Percentiles rank a stretch among this genome's conserved stretches.
Evolutionary conservation across 1,140 invertebrate species (phyloP).

Genomic region (Drosophila guanche): DNA sequence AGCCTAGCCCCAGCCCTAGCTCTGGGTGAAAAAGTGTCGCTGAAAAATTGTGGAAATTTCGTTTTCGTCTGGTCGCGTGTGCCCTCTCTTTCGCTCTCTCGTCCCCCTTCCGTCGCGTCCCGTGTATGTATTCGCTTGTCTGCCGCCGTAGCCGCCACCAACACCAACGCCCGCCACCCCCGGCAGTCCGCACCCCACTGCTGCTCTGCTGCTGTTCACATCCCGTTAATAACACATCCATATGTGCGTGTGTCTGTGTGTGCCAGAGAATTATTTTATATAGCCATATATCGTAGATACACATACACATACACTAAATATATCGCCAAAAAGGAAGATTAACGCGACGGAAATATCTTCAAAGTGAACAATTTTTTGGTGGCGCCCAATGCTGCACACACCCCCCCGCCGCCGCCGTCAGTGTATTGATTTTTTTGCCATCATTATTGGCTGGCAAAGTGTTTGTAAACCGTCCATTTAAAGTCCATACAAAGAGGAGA

Average conservation of each 20-base stretch:
- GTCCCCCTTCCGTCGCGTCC: slow-evolving; percentile 20
- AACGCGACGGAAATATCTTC: slow-evolving; percentile 26
- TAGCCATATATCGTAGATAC: slow-evolving; percentile 30
- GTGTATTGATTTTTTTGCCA: slow-evolving; percentile 45
- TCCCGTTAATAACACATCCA: slow-evolving; percentile 43
- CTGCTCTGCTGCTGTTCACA: slow-evolving; percentile 27
- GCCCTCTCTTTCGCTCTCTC: background rate
- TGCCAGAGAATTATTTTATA: slow-evolving; percentile 36
- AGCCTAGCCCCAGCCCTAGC: too few species aligned
- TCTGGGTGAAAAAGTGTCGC: slow-evolving; percentile 20
- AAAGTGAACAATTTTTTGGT: slow-evolving; percentile 45
- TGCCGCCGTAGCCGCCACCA: slow-evolving; percentile 29
- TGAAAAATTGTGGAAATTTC: slow-evolving; percentile 26
- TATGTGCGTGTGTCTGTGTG: slow-evolving; percentile 10
- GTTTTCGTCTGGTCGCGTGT: slow-evolving; percentile 15
- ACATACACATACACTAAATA: slow-evolving; percentile 45
- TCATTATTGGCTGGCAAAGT: slow-evolving; percentile 66
- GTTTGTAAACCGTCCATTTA: slow-evolving; percentile 70
- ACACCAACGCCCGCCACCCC: slow-evolving; percentile 2
- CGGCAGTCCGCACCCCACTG: slow-evolving; percentile 15
- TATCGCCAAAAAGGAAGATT: slow-evolving; percentile 47
- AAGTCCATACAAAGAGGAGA: slow-evolving; percentile 30
- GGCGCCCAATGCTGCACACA: slow-evolving; percentile 14
- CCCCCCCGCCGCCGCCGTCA: background rate
- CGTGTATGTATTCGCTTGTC: slow-evolving; percentile 61